Evolutionary conservation across 2,113 vertebrate genomes (phyloP), one percentile per base, ranked within the genome.

Genomic region (Vulpes ferrilata): DNA sequence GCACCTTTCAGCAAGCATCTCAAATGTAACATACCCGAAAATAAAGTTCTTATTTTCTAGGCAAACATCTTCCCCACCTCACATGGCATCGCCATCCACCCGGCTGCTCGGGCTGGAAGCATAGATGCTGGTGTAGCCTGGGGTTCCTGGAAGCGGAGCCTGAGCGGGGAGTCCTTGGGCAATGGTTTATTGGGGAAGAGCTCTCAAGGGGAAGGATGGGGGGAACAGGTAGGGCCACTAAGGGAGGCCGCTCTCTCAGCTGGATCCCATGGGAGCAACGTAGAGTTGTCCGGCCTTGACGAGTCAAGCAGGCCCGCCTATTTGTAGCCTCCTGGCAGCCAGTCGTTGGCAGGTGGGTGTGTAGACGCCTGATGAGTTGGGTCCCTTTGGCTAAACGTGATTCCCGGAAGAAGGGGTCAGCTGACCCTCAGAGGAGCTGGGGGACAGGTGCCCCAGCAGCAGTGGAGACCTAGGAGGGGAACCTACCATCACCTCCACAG

Each of bases 401-500:
- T 22, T 62, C 38, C 19, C 15, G 35, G 6, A 53, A 73, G 11
- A 60, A 73, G 19, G 38, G 16, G 43, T 38, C 2, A 0, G 43
- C 25, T 3, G 1, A 15, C 16, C 2, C 30, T 20, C 79, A 9
- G 11, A 16, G 59, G 35, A 59, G n/a, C 15, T 6, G 5, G 59
- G 35, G 16, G 38, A 71, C 11, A 23, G 53, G 35, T 82, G 16
- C 4, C 55, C 57, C 11, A 5, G 94, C 4, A 59, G 38, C 73
- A 19, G 11, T 7, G 53, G 64, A 38, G 88, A 20, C 23, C 62
- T 11, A 27, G 11, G 22, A 30, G 27, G n/a, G 57, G 12, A 10
- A 51, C 55, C 9, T 0, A 32, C 13, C 57, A 25, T 4, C 71
- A 6, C 1, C 60, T 7, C 0, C 23, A 13, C 17, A 4, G 15